These are phyloP conservation scores for Hirtodrosophila cameraria DNA, from an alignment of 2,888 invertebrate species.

Conservation along the genomic window DNA sequence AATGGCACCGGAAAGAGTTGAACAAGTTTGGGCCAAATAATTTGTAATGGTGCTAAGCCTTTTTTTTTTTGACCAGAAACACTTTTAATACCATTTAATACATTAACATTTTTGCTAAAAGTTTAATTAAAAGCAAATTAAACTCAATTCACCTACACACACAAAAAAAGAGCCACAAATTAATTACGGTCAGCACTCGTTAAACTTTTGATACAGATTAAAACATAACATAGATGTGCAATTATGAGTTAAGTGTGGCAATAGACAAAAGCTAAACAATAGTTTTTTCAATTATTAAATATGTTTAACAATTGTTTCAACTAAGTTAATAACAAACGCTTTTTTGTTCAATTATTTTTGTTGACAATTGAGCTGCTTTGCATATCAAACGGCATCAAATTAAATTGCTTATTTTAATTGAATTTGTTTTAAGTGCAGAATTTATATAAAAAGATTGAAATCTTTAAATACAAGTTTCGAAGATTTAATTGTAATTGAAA, in stretches of 20 bases:
- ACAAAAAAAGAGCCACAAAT: constrained; percentile 21
- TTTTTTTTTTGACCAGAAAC: constrained; percentile 5
- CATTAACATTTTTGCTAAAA: constrained; percentile 20
- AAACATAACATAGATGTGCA: not conserved
- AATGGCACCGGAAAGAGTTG: too few relatives aligned
- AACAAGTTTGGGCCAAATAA: constrained; percentile 22
- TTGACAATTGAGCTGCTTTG: too few relatives aligned
- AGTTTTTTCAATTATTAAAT: not conserved
- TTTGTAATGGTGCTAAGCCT: constrained; percentile 17
- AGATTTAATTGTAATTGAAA: too few relatives aligned
- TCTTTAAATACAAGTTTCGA: too few relatives aligned
- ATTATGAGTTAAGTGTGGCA: constrained; percentile 14
- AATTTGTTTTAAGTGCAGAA: too few relatives aligned
- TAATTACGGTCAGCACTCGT: constrained; percentile 26
- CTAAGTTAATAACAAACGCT: not conserved
- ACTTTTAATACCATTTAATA: constrained; percentile 44
- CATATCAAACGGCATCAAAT: too few relatives aligned
- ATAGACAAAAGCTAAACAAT: constrained; percentile 6
- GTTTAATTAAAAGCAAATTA: constrained; percentile 52
- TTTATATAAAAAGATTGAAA: too few relatives aligned
- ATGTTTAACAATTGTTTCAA: not conserved
- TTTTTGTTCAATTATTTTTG: not conserved
- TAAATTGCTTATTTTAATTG: too few relatives aligned
- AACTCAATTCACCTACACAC: constrained; percentile 8
- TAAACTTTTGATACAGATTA: not conserved